Evolutionary conservation across 2,888 invertebrate genomes (phyloP).

Genomic region (Pandemis heparana): DNA sequence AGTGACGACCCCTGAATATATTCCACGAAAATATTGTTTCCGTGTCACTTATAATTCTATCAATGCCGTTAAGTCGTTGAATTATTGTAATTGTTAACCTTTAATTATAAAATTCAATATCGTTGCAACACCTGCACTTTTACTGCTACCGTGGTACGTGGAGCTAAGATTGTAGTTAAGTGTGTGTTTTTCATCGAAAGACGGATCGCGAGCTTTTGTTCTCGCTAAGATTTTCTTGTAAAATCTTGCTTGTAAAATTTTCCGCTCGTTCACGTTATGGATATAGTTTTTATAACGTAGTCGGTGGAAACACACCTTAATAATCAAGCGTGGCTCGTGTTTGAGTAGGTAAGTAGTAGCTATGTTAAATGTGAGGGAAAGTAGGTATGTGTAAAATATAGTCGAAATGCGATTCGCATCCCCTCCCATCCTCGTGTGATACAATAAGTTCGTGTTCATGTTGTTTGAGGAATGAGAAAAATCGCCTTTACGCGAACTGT

Average conservation of each 20-base stretch:
- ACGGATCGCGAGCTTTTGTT: not conserved
- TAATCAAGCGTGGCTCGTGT: not conserved
- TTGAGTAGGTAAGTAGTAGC: slow-evolving; percentile 27
- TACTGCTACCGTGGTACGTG: not conserved
- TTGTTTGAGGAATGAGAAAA: slow-evolving; percentile 52
- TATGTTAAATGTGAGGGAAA: slow-evolving; percentile 35
- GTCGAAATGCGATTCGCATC: slow-evolving; percentile 43
- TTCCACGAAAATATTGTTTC: not conserved
- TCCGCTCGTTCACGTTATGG: not conserved
- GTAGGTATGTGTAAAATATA: slow-evolving; percentile 30
- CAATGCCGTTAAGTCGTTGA: not conserved
- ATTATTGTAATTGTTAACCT: not conserved
- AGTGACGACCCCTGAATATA: not conserved
- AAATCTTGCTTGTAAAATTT: slow-evolving; percentile 3
- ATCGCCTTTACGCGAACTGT: slow-evolving; percentile 52
- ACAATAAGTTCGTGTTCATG: slow-evolving; percentile 76
- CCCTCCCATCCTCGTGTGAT: slow-evolving; percentile 73
- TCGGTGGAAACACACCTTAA: not conserved
- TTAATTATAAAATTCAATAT: not conserved
- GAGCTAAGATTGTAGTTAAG: not conserved
- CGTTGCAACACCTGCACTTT: slow-evolving; percentile 3
- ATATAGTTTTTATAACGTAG: not conserved
- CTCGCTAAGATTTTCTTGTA: not conserved
- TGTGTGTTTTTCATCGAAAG: not conserved
- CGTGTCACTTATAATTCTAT: not conserved